Base-by-base conservation (phyloP, 2,888 invertebrate genomes). In the Orthosia gothica region DNA sequence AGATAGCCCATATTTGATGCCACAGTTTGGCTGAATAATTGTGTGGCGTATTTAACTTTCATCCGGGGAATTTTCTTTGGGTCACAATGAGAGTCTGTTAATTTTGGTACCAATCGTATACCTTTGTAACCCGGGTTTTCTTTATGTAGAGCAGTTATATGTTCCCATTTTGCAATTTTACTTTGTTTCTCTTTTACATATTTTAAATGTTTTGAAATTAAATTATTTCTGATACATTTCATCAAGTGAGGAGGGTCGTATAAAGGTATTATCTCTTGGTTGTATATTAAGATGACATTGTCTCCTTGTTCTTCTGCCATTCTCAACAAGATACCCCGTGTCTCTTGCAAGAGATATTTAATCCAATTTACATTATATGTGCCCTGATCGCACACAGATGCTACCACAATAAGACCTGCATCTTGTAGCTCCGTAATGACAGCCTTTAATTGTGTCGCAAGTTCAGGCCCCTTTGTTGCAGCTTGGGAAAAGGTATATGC, bases 381-480 rank as follows among this genome's bases (percentile, higher is more conserved):
- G 26, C 52, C 50, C 20, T 64, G 64, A 12, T 64, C 32, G 32
- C 50, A 64, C 16, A 65, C n/a, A 52, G 52, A 55, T 45, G 66
- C 54, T 66, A 40, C 64, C 1, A 47, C 20, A 26, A 18, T 57
- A 26, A 57, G 58, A 2, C 18, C 32, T 1, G n/a, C n/a, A n/a
- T n/a, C n/a, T n/a, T n/a, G n/a, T n/a, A n/a, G n/a, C n/a, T n/a
- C n/a, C n/a, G n/a, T n/a, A n/a, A n/a, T n/a, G n/a, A n/a, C n/a
- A n/a, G n/a, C n/a, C n/a, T n/a, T n/a, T n/a, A n/a, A n/a, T 9
- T 64, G 50, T 2, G 26, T 64, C 3, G 50, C 64, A 20, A 65
- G 52, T 64, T 64, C 64, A 64, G 64, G 50, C 16, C 52, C 64
- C 64, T 64, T 52, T 32, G 64, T 64, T 52, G 52, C 32, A 64